Evolutionary conservation across 1,140 invertebrate genomes (phyloP).

Genomic region (Harlomillsia oculata): DNA sequence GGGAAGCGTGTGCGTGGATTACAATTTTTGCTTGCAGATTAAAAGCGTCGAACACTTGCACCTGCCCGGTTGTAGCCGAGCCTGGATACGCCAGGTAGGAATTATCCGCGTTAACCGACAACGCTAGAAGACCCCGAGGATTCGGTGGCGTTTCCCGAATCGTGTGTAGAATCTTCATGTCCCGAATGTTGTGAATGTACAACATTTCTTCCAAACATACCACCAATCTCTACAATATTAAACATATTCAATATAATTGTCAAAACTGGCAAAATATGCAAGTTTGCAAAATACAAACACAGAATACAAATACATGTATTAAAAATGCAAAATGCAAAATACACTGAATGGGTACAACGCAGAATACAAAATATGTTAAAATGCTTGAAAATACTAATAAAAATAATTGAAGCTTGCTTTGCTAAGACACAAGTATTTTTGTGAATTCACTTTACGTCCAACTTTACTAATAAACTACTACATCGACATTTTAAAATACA

Average conservation of each 20-base stretch:
- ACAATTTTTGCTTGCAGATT: slow-evolving; percentile 94
- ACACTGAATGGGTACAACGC: background rate
- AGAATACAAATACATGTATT: background rate
- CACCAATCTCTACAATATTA: slow-evolving; percentile 65
- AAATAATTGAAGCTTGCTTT: too few relatives aligned
- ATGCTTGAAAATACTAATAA: too few relatives aligned
- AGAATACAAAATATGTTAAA: too few relatives aligned
- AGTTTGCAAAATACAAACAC: background rate
- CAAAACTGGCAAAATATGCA: background rate
- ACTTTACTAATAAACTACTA: too few relatives aligned
- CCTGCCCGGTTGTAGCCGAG: slow-evolving; percentile 76
- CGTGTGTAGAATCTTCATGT: slow-evolving; percentile 97
- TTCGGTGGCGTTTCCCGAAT: slow-evolving; percentile 97
- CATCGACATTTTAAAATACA: too few relatives aligned
- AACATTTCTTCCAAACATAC: slow-evolving; percentile 96
- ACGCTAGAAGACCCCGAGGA: slow-evolving; percentile 78
- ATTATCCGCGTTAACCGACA: slow-evolving; percentile 78
- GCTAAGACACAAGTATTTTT: too few relatives aligned
- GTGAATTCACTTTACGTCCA: too few relatives aligned
- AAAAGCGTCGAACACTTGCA: slow-evolving; percentile 95
- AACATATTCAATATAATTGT: too few relatives aligned
- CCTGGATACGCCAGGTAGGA: slow-evolving; percentile 96
- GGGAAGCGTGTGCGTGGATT: slow-evolving; percentile 93
- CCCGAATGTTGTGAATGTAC: slow-evolving; percentile 96
- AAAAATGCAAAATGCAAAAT: background rate